Evolutionary conservation across 2,113 vertebrate genomes (phyloP).

Genomic region (Hemichromis elongatus): DNA sequence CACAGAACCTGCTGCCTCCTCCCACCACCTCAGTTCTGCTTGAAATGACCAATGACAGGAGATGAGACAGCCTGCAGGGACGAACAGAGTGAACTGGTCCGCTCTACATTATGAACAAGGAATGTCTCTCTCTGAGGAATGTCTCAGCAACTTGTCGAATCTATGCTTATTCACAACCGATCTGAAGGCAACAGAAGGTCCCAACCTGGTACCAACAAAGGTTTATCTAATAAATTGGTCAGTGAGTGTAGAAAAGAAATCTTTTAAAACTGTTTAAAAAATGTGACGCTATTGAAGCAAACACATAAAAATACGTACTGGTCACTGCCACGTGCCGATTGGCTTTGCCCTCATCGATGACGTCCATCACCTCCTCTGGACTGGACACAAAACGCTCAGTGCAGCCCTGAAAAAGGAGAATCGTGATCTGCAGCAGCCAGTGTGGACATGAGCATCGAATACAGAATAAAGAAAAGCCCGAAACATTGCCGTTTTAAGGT

Average conservation of each 20-base stretch:
- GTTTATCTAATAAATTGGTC: background rate
- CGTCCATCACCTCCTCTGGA: slow-evolving; percentile 92
- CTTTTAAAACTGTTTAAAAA: background rate
- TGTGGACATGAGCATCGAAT: background rate
- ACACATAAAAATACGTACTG: slow-evolving; percentile 64
- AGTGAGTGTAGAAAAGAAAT: background rate
- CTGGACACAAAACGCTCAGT: slow-evolving; percentile 94
- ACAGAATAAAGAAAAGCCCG: background rate
- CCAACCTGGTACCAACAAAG: background rate
- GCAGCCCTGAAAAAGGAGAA: slow-evolving; percentile 78
- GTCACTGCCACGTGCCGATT: slow-evolving; percentile 93
- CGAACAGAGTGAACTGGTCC: background rate
- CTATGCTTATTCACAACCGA: background rate
- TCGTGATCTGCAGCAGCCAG: background rate
- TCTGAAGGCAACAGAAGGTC: background rate
- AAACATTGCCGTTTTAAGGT: background rate
- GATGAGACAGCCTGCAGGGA: background rate
- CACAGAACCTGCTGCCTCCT: background rate
- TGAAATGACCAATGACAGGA: background rate
- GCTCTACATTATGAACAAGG: background rate
- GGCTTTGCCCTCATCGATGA: slow-evolving; percentile 94
- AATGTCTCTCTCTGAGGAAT: background rate
- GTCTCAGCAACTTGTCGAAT: background rate
- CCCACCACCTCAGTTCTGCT: background rate
- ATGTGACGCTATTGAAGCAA: background rate